A percentile compares a stretch with the other conserved stretches of the same genome.
These are phyloP conservation scores for Tapera naevia DNA, from an alignment of 2,797 vertebrate genomes.

Conservation along the genomic window DNA sequence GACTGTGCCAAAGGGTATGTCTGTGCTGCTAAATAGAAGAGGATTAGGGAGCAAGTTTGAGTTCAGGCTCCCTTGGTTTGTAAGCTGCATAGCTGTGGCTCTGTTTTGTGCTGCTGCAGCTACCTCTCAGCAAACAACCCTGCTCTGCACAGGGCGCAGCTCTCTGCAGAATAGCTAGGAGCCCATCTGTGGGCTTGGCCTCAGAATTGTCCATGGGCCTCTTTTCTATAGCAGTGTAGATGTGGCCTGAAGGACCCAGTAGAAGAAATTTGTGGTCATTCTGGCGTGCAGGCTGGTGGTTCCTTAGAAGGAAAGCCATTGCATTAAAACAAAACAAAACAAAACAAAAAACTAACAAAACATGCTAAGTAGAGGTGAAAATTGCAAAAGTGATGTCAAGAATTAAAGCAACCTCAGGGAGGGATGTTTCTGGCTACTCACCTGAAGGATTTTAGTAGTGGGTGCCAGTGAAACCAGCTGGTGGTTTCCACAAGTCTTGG, in stretches of 20 bases:
- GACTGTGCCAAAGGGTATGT: background rate
- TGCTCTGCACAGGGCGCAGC: background rate
- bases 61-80: background rate
- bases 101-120: background rate
- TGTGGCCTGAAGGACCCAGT: background rate
- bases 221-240: background rate
- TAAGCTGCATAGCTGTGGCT: background rate
- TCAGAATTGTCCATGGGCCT: background rate
- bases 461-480: background rate
- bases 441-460: background rate
- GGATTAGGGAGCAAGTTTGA: background rate
- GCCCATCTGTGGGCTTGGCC: background rate
- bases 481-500: background rate
- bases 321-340: background rate
- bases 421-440: background rate
- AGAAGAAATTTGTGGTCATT: background rate
- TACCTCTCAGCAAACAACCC: background rate
- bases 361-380: background rate
- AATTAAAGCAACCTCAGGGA: background rate
- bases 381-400: background rate
- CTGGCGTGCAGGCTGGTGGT: background rate
- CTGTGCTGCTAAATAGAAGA: background rate
- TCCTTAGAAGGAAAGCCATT: background rate
- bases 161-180: background rate
- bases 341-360: background rate